phyloP scores from a whole-genome alignment of 1,140 invertebrate genomes.

The Microplitis demolitor region DNA sequence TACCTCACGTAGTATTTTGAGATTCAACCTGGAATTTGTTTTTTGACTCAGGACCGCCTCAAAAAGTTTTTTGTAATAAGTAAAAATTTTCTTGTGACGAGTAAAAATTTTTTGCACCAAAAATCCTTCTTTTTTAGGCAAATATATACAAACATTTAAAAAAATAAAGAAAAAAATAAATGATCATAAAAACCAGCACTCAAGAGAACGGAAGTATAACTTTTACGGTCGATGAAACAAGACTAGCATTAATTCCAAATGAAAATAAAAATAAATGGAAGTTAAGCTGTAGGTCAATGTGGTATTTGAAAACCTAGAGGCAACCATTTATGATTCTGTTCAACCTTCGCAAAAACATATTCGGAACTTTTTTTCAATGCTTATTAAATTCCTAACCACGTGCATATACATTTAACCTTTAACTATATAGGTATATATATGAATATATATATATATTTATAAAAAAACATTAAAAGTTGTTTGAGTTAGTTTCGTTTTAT shows the following conservation, averaged over 20 bases:
- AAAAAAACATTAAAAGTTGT: background rate
- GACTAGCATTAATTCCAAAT: constrained; percentile 2
- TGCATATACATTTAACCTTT: background rate
- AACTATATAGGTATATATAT: background rate
- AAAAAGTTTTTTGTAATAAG: no score
- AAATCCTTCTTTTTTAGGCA: no score
- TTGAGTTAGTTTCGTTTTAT: background rate
- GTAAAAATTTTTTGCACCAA: no score
- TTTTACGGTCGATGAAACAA: background rate
- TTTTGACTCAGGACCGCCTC: no score
- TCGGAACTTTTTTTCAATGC: background rate
- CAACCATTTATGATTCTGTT: constrained; percentile 1
- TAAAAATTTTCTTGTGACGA: no score
- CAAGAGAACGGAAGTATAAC: constrained; percentile 9
- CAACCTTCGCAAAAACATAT: background rate
- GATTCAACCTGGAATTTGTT: no score
- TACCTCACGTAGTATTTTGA: no score
- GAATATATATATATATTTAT: background rate
- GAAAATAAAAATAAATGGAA: background rate
- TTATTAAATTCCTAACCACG: constrained; percentile 9
- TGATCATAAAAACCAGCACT: background rate
- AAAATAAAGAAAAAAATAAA: background rate
- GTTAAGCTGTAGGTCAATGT: constrained; percentile 10
- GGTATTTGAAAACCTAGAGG: constrained; percentile 1
- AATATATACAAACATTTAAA: no score